Base-by-base conservation (phyloP, 2,797 vertebrate species). In the Euthynnus affinis region DNA sequence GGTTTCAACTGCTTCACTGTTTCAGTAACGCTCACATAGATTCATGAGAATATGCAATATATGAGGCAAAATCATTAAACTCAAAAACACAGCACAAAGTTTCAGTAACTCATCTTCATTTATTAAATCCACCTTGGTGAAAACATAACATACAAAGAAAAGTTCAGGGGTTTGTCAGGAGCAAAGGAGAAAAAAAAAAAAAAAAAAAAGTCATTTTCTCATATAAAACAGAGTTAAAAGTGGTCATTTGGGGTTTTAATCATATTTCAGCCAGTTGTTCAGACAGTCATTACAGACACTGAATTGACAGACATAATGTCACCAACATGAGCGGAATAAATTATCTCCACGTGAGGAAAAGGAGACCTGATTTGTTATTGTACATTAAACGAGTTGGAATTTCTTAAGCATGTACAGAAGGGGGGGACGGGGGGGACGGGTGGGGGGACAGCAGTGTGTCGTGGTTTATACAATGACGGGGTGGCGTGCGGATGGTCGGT, bases 111-210 rank as follows among this genome's bases (percentile, higher is more conserved):
- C 20, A 48, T 68, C 12, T 42, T 71, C 3, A 49, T 92, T 94
- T 89, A 93, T 89, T 93, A 32, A 87, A 85, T 81, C 65, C 55
- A 83, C 64, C 23, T 53, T 57, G 51, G 56, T 48, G 14, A 74
- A 74, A 56, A 82, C 22, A 66, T 23, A 32, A 82, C 40, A 70
- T 57, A 83, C 40, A 80, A 61, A 61, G 29, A 40, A 27, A 78
- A 52, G 29, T 49, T 74, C 25, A 55, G 37, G 56, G 72, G 52
- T 65, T 34, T n/a, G 22, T 57, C 7, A 17, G 23, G 40, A 48
- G 32, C 34, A 5, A 72, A n/a, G n/a, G n/a, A n/a, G n/a, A n/a
- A n/a, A n/a, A n/a, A n/a, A n/a, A n/a, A n/a, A n/a, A n/a, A n/a
- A n/a, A n/a, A n/a, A n/a, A n/a, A n/a, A n/a, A 52, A 82, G 6